Evolutionary conservation across 2,113 vertebrate genomes (phyloP), one percentile per base, ranked within the genome.

Genomic region (Megalops atlanticus): DNA sequence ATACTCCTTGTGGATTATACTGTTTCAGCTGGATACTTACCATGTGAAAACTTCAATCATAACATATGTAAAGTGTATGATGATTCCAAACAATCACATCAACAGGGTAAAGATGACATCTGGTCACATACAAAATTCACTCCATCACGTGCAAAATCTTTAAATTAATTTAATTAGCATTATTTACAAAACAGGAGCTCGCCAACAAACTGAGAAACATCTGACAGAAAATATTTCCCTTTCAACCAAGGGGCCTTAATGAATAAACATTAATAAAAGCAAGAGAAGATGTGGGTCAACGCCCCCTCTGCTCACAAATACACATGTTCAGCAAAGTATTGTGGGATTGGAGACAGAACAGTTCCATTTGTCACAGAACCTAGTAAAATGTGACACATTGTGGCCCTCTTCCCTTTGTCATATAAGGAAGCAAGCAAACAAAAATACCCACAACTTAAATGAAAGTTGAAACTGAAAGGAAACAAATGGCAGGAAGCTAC

Each of bases 81-180:
- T n/a, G n/a, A n/a, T n/a, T n/a, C n/a, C n/a, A n/a, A n/a, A n/a
- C 70, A 58, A 47, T 18, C 38, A 33, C 7, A n/a, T 2, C 70
- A 27, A 64, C 8, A 10, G 33, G 7, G 35, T 39, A 76, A 27
- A 33, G 11, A 33, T 24, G 14, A 1, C 52, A 69, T 27, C 14
- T 39, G 33, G 5, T 31, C 11, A 33, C 11, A 43, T 38, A 74
- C 7, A 43, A 41, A 45, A 39, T 14, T 41, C 18, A 40, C 52
- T 64, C 38, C 54, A 74, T 27, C 58, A 64, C 58, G 78, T 82
- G 86, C 78, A 82, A 88, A 90, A 87, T 90, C 79, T 88, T 94
- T 93, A 94, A 94, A 94, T 94, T 94, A 94, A 94, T 93, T 94
- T 94, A 94, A 94, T 94, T 90, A 91, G 90, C 90, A 92, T 88